Evolutionary conservation across 2,797 vertebrate species (phyloP).

Genomic region (Eidolon dupreanum): DNA sequence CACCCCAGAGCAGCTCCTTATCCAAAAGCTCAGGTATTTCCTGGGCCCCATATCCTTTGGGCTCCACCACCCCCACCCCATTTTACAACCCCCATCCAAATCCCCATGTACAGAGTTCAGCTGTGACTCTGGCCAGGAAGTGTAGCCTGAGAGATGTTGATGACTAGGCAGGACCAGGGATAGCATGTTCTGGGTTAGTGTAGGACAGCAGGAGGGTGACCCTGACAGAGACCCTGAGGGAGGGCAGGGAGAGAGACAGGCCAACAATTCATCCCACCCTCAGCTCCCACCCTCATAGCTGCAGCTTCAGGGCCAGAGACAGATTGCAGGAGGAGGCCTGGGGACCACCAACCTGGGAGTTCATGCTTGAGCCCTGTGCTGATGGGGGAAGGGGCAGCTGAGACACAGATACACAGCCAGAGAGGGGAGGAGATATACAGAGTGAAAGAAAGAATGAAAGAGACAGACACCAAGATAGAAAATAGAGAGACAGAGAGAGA

Average conservation of each 20-base stretch:
- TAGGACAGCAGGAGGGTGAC: neutral
- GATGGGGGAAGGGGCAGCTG: neutral
- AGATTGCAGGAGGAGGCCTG: neutral
- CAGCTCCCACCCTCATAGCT: neutral
- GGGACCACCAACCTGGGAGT: neutral
- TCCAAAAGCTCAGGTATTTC: neutral
- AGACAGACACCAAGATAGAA: neutral
- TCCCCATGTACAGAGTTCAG: neutral
- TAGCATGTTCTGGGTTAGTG: neutral
- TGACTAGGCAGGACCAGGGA: neutral
- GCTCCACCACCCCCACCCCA: too few species aligned
- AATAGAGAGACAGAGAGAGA: neutral
- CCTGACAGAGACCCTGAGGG: neutral
- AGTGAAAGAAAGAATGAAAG: neutral
- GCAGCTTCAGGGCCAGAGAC: neutral
- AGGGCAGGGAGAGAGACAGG: neutral
- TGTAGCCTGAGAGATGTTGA: neutral
- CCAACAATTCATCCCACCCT: neutral
- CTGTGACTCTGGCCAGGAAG: neutral
- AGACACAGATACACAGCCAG: neutral
- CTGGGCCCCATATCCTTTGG: neutral
- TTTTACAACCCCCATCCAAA: neutral
- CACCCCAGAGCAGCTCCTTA: accelerated
- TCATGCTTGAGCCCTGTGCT: neutral
- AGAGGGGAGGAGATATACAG: neutral